These are phyloP conservation scores for Heteropelma amictum DNA, from an alignment of 2,888 invertebrate genomes.

Conservation along the genomic window DNA sequence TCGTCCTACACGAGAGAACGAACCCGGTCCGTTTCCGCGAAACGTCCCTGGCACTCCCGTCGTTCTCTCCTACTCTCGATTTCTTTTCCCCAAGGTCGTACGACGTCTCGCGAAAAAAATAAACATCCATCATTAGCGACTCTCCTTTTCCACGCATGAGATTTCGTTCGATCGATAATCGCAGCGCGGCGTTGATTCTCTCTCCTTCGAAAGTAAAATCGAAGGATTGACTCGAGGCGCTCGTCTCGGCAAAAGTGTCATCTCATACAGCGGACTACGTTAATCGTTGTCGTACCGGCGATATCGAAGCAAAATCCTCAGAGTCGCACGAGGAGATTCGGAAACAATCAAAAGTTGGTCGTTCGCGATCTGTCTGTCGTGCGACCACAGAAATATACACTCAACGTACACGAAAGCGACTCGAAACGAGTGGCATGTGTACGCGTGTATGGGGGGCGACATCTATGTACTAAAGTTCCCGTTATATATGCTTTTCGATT, in stretches of 20 bases:
- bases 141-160: neutral
- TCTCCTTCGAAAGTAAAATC: no score
- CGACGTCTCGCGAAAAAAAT: slow-evolving; percentile 8
- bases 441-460: neutral
- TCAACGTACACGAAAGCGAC: neutral
- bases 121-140: neutral
- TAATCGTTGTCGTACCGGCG: no score
- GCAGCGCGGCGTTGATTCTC: no score
- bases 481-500: slow-evolving; percentile 17
- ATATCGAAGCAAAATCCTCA: no score
- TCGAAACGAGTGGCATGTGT: neutral
- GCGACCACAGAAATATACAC: no score
- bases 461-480: slow-evolving; percentile 7
- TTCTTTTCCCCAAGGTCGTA: slow-evolving; percentile 8
- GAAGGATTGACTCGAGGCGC: no score
- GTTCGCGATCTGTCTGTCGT: no score
- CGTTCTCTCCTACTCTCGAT: slow-evolving; percentile 5
- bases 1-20: slow-evolving; percentile 41
- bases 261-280: no score
- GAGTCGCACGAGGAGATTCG: no score
- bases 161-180: neutral
- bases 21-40: slow-evolving; percentile 25
- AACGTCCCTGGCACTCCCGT: slow-evolving; percentile 26
- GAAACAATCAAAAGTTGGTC: no score
- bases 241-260: no score